Conservation (phyloP, 2,888 invertebrate genomes). For the Villa cingulata region DNA sequence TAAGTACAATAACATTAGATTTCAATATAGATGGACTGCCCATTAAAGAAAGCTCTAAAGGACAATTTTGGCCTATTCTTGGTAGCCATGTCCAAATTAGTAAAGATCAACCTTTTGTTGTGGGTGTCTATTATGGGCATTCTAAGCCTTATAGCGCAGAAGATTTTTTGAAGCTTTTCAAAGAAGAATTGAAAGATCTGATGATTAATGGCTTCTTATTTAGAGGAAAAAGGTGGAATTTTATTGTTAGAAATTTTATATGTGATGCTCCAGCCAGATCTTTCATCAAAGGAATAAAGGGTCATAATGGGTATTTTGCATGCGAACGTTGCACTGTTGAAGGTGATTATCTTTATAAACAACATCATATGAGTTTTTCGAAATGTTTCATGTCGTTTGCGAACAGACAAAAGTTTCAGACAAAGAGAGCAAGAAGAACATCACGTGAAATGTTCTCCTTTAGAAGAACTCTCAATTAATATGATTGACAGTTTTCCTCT, state of each 20-base stretch:
- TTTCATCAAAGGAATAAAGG: constrained; percentile 3
- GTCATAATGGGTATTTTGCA: constrained; percentile 3
- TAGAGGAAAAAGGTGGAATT: background rate
- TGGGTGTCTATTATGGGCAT: constrained; percentile 4
- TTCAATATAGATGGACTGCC: constrained; percentile 5
- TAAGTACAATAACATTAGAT: background rate
- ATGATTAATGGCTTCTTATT: background rate
- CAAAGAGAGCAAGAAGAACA: background rate
- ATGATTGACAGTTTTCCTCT: constrained; percentile 3
- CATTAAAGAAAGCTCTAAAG: constrained; percentile 3
- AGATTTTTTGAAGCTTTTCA: background rate
- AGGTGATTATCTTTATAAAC: constrained; percentile 1
- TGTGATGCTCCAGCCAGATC: constrained; percentile 2
- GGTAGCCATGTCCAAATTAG: background rate
- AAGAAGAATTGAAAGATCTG: background rate
- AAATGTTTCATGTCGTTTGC: background rate
- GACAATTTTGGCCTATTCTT: constrained; percentile 6
- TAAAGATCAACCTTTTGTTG: background rate
- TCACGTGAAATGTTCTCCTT: background rate
- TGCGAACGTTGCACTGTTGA: constrained; percentile 4
- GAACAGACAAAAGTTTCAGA: constrained; percentile 1
- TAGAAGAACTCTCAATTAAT: constrained; percentile 4
- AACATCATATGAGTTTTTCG: background rate
- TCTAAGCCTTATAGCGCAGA: background rate
- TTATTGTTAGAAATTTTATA: constrained; percentile 2